Evolutionary conservation across 2,888 invertebrate genomes (phyloP), one percentile per base, ranked within the genome.

Genomic region (Sylvicola cinctus): DNA sequence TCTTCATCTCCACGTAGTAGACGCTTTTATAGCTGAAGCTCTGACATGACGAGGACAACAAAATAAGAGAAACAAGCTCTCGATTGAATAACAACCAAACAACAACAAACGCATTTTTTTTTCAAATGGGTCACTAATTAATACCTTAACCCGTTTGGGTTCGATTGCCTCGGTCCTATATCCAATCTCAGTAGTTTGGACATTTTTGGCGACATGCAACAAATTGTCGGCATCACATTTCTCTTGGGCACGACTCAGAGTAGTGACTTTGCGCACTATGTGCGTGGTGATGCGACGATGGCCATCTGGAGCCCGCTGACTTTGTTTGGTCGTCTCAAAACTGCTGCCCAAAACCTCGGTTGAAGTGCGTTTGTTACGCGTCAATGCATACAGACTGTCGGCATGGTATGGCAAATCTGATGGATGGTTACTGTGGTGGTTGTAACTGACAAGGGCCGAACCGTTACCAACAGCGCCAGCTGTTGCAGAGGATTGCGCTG

Each of bases 221-320:
- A 78, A 52, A 50, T 78, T 74, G 49, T 84, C 78, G 26, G 73
- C 63, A 17, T 68, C 65, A 40, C 73, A 69, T 45, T 75, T 70
- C 54, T 87, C 84, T 53, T 87, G 85, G 28, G 84, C 87, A 12
- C 85, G 67, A 40, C 83, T 80, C 44, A 88, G 54, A 3, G 87
- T 87, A 25, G 87, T 88, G 45, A 88, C 83, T 56, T 85, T 87
- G 40, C 83, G 67, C 34, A 87, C 75, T 41, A 87, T 80, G 50
- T 81, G 72, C 29, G 85, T 81, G 16, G 84, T 87, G 43, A 87
- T 80, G 43, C 83, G 70, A 40, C 80, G 67, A 50, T 76, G 74
- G 27, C 84, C 83, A 50, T 72, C 74, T 42, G 77, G 74, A 38
- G 74, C 75, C 51, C 73, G 71, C 56, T 76, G 72, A 54, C 79